A percentile compares a stretch with the other conserved stretches of the same genome.
These are phyloP conservation scores for Cebus imitator DNA, from an alignment of 2,113 vertebrate genomes.

Conservation along the genomic window DNA sequence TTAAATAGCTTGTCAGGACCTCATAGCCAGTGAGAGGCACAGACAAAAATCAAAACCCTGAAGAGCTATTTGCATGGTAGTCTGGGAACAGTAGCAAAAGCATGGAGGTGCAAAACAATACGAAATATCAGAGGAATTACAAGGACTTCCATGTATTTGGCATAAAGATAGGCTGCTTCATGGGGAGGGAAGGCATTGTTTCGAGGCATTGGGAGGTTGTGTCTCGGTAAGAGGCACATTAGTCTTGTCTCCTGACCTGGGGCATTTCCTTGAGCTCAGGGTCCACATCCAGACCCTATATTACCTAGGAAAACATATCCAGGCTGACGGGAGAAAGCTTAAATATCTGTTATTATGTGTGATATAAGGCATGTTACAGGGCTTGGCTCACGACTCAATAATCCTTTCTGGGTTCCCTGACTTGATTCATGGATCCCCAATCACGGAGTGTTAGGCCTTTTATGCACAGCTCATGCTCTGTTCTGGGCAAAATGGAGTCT, in stretches of 20 bases:
- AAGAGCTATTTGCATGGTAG: neutral
- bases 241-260: neutral
- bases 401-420: neutral
- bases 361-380: neutral
- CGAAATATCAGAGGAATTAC: neutral
- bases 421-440: neutral
- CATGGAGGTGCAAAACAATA: neutral
- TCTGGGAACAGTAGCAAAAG: neutral
- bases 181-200: no score
- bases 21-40: neutral
- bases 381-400: neutral
- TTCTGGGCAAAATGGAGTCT: neutral
- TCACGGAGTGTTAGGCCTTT: no score
- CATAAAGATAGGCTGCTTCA: neutral
- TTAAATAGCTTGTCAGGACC: neutral
- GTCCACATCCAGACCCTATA: neutral
- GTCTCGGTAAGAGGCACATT: neutral
- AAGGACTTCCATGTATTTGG: neutral
- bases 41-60: neutral
- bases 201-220: rapidly evolving
- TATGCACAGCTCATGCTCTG: rapidly evolving
- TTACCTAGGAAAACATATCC: neutral
- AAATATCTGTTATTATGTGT: neutral
- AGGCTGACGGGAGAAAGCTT: neutral
- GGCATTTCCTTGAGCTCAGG: neutral